Conservation (phyloP, 2,888 invertebrate genomes). For the Lissonota sp. region DNA sequence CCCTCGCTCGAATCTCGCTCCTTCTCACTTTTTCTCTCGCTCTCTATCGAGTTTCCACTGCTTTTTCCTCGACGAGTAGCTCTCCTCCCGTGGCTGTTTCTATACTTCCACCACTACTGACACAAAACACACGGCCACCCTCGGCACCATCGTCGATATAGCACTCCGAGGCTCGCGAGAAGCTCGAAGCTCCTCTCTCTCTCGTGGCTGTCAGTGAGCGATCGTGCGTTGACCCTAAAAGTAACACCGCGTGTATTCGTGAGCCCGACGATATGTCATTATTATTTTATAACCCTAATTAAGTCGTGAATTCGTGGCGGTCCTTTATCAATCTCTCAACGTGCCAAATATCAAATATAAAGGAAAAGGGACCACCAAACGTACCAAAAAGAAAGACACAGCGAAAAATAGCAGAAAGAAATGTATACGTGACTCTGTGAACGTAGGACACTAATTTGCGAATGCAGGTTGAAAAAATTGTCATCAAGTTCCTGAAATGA, state of each 20-base stretch:
- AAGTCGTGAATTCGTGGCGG: constrained; percentile 8
- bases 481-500: too few relatives aligned
- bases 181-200: constrained; percentile 64
- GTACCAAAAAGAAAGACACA: background rate
- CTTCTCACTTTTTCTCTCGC: constrained; percentile 16
- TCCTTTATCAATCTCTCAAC: background rate
- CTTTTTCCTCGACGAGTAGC: constrained; percentile 27
- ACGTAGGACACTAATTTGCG: background rate
- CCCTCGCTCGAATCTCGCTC: constrained; percentile 23
- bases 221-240: constrained; percentile 68
- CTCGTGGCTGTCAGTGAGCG: constrained; percentile 64
- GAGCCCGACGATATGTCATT: background rate
- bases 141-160: constrained; percentile 45
- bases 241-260: constrained; percentile 57
- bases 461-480: too few relatives aligned
- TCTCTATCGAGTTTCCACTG: background rate
- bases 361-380: background rate
- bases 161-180: constrained; percentile 51
- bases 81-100: constrained; percentile 35
- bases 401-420: background rate
- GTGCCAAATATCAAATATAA: background rate
- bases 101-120: constrained; percentile 30
- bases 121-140: constrained; percentile 50
- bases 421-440: background rate
- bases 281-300: background rate